Base-by-base conservation (phyloP, 2,797 vertebrate species). In the Anguilla megastoma region DNA sequence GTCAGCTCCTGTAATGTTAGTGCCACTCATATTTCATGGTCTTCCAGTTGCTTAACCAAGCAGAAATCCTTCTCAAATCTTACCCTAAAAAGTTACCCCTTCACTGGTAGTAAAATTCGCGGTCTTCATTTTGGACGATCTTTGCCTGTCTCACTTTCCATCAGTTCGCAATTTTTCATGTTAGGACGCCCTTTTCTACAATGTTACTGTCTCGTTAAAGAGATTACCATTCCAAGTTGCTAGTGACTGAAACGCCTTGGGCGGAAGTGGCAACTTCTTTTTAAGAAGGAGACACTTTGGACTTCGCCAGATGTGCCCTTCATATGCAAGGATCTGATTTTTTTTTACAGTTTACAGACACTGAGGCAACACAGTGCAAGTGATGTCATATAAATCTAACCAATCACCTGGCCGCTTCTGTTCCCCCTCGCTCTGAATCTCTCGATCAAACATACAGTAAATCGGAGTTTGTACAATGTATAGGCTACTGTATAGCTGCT, bases 321-420 rank as follows among this genome's bases (percentile, higher is more conserved):
- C 89, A 90, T 91, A 89, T 74, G 90, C 86, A 79, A 82, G 85
- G 58, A 87, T 90, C 86, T 85, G 88, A 87, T 90, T 91, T 90
- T 90, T 90, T 90, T 90, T 90, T 86, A 87, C 89, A 91, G 87
- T 91, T 91, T 90, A 87, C 86, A 84, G 91, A 84, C 80, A 86
- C 84, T 56, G 63, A 88, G 85, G 87, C 89, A 87, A 74, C 82
- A 60, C 74, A 89, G 74, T 87, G 87, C 86, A 80, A 89, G 92
- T 95, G 95, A 95, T 93, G 95, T 95, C 94, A 95, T 93, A 91
- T 84, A 86, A 89, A 89, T 88, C 86, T 91, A 93, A 92, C 95
- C 95, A 95, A 95, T 95, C 94, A 91, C 86, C 88, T 90, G 85
- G 91, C 89, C 92, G 88, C 92, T 91, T 86, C 27, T 48, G 83